A percentile compares a stretch with the other conserved stretches of the same genome.
phyloP scores from a whole-genome alignment of 1,140 invertebrate species.

The Lordiphosa stackelbergi region DNA sequence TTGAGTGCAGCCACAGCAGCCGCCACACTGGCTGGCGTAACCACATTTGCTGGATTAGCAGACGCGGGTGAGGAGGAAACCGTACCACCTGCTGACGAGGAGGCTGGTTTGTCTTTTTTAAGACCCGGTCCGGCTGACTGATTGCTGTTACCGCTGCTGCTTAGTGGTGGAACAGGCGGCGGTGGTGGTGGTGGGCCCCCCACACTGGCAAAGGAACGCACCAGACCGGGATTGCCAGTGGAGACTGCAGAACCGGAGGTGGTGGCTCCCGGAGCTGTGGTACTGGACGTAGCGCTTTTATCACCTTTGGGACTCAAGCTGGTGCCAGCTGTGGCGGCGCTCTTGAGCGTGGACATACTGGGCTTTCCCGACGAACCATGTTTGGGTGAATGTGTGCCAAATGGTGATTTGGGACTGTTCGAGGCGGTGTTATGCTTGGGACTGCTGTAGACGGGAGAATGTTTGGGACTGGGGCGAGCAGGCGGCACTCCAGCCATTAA shows the following conservation, averaged over 20 bases:
- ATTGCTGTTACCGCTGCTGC: slow-evolving; percentile 18
- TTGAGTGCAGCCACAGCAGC: slow-evolving; percentile 49
- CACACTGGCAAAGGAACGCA: slow-evolving; percentile 47
- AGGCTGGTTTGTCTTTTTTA: slow-evolving; percentile 38
- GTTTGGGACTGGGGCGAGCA: slow-evolving; percentile 84
- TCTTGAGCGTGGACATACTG: slow-evolving; percentile 91
- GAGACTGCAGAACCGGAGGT: slow-evolving; percentile 13
- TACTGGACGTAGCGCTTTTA: slow-evolving; percentile 55
- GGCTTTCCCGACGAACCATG: slow-evolving; percentile 88
- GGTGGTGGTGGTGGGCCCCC: slow-evolving; percentile 28
- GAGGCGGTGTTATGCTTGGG: slow-evolving; percentile 82
- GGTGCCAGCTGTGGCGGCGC: slow-evolving; percentile 79
- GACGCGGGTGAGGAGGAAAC: slow-evolving; percentile 9
- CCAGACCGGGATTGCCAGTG: slow-evolving; percentile 33
- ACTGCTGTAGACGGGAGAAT: slow-evolving; percentile 87
- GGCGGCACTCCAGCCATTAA: slow-evolving; percentile 76
- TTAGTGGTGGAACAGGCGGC: slow-evolving; percentile 49
- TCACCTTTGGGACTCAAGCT: slow-evolving; percentile 76
- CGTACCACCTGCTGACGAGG: slow-evolving; percentile 1
- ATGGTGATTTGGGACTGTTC: slow-evolving; percentile 81
- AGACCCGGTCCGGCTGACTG: slow-evolving; percentile 9
- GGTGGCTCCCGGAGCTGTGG: slow-evolving; percentile 2
- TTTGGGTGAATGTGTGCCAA: slow-evolving; percentile 85
- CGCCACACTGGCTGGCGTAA: slow-evolving; percentile 38
- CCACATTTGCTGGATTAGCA: slow-evolving; percentile 6